phyloP scores from a whole-genome alignment of 1,140 invertebrate species.

The Lethrus apterus region DNA sequence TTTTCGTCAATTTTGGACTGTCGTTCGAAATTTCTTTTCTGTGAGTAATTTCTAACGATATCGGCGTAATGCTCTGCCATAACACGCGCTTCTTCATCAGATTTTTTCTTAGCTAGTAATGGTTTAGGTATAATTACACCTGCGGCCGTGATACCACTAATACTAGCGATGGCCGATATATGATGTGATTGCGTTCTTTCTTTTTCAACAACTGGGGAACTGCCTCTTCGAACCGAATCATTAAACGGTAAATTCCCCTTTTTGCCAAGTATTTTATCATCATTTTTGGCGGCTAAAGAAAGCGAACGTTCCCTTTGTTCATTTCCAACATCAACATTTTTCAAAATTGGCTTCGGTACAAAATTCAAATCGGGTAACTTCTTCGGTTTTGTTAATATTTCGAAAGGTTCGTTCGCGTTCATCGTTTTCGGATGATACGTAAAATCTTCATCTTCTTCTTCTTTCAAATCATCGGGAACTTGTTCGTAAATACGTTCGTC shows the following conservation, averaged over 20 bases:
- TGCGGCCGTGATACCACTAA: conserved; percentile 34
- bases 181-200: conserved; percentile 13
- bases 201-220: background rate
- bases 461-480: conserved; percentile 38
- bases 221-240: no score
- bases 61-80: conserved; percentile 74
- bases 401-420: conserved; percentile 44
- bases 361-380: conserved; percentile 55
- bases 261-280: no score
- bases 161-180: conserved; percentile 27
- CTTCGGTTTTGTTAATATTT: conserved; percentile 48
- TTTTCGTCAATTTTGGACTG: background rate
- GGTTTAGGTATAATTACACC: conserved; percentile 34
- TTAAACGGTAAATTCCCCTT: no score
- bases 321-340: no score
- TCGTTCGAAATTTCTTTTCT: conserved; percentile 22
- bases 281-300: background rate
- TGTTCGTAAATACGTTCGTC: conserved; percentile 28
- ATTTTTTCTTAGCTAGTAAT: conserved; percentile 30
- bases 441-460: conserved; percentile 51
- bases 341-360: conserved; percentile 67
- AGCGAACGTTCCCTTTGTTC: conserved; percentile 2
- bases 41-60: conserved; percentile 62
- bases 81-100: conserved; percentile 56
- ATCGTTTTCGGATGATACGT: conserved; percentile 58